These are phyloP conservation scores for Megaceryle torquata DNA, from an alignment of 2,113 vertebrate species.

Conservation along the genomic window DNA sequence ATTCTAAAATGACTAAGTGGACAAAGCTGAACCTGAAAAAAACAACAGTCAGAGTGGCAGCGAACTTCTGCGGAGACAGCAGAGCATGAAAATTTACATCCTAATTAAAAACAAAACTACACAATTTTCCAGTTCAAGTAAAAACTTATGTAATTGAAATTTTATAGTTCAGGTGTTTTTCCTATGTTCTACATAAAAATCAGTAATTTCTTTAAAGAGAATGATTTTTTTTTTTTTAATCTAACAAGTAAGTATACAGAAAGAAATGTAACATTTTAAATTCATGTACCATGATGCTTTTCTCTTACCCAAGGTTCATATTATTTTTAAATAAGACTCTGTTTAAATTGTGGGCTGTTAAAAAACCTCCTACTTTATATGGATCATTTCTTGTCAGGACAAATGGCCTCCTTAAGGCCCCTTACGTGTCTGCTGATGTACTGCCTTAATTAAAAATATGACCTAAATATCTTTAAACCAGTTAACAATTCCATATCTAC, in stretches of 20 bases:
- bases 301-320: not conserved
- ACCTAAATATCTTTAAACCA: not conserved
- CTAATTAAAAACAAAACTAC: not conserved
- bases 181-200: not conserved
- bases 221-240: not conserved
- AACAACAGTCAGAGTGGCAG: not conserved
- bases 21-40: not conserved
- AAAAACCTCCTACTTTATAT: not conserved
- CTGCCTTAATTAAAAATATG: not conserved
- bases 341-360: not conserved
- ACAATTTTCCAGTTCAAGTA: accelerated
- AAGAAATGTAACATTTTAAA: not conserved
- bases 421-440: not conserved
- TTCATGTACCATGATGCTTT: not conserved
- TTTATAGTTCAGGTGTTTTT: not conserved
- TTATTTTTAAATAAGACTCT: not conserved
- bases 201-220: not conserved
- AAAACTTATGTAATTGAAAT: not conserved
- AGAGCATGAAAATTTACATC: not conserved
- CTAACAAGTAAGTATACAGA: not conserved
- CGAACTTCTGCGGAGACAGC: accelerated
- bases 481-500: not conserved
- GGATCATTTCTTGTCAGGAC: not conserved
- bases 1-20: accelerated
- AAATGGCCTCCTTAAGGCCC: not conserved